Percentiles rank a stretch among this genome's conserved stretches.
phyloP scores from a whole-genome alignment of 1,140 invertebrate species.

The Drosophila melanica region DNA sequence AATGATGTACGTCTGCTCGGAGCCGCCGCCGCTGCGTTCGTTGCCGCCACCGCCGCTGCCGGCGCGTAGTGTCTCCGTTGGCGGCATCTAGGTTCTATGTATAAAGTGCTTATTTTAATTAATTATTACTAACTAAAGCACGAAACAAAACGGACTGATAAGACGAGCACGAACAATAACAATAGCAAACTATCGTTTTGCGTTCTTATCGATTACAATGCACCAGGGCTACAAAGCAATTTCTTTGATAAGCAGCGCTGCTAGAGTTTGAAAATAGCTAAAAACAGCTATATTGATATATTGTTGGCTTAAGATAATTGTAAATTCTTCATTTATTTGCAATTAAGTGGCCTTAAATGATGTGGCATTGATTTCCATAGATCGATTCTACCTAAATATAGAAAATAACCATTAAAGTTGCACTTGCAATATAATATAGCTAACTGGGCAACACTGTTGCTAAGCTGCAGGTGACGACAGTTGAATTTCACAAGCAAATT shows the following conservation, averaged over 20 bases:
- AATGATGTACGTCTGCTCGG: slow-evolving; percentile 71
- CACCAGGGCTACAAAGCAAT: slow-evolving; percentile 7
- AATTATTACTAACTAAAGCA: slow-evolving; percentile 35
- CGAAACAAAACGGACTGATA: slow-evolving; percentile 46
- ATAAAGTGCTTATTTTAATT: slow-evolving; percentile 44
- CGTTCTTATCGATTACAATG: neutral
- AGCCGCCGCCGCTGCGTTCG: slow-evolving; percentile 31
- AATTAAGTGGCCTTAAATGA: too few relatives aligned
- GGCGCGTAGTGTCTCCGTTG: slow-evolving; percentile 65
- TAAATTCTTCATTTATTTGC: neutral
- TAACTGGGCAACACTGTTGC: neutral
- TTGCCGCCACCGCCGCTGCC: slow-evolving; percentile 46
- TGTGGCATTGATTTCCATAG: too few relatives aligned
- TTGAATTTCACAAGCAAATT: slow-evolving; percentile 1
- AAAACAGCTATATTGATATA: neutral
- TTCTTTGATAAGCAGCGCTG: neutral
- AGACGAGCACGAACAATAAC: slow-evolving; percentile 35
- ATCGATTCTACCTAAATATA: too few relatives aligned
- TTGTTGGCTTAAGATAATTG: neutral
- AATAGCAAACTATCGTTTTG: slow-evolving; percentile 26
- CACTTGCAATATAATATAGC: neutral
- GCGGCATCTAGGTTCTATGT: slow-evolving; percentile 51
- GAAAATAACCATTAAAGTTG: too few relatives aligned
- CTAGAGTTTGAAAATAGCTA: neutral
- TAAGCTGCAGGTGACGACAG: neutral